Evolutionary conservation across 2,113 vertebrate genomes (phyloP).

Genomic region (Nycticorax nycticorax): DNA sequence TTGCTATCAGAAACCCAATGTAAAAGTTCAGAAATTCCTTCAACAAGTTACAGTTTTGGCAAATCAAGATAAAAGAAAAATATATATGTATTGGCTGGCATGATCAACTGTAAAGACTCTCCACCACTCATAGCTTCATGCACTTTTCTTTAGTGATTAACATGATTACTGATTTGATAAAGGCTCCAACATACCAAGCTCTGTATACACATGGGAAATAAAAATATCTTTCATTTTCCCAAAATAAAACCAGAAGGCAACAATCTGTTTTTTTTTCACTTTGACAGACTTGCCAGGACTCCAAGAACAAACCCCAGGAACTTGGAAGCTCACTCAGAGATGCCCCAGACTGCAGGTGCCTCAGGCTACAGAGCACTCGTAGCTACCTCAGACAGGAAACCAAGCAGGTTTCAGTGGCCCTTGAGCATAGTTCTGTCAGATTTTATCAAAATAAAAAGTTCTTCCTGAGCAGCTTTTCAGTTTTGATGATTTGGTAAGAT

Average conservation of each 20-base stretch:
- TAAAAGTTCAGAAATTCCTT: not conserved
- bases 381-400: not conserved
- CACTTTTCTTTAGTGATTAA: not conserved
- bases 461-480: not conserved
- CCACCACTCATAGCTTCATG: not conserved
- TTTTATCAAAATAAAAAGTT: not conserved
- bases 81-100: not conserved
- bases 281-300: not conserved
- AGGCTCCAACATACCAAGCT: not conserved
- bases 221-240: not conserved
- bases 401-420: not conserved
- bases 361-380: not conserved
- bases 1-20: not conserved
- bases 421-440: not conserved
- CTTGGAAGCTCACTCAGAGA: not conserved
- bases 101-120: not conserved
- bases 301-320: not conserved
- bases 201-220: not conserved
- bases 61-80: not conserved
- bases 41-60: not conserved
- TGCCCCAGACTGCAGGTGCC: not conserved
- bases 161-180: not conserved
- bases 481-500: not conserved
- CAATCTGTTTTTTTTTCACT: accelerated
- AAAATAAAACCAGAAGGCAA: not conserved